phyloP scores from a whole-genome alignment of 2,888 invertebrate genomes.

The Drosophila cognata region DNA sequence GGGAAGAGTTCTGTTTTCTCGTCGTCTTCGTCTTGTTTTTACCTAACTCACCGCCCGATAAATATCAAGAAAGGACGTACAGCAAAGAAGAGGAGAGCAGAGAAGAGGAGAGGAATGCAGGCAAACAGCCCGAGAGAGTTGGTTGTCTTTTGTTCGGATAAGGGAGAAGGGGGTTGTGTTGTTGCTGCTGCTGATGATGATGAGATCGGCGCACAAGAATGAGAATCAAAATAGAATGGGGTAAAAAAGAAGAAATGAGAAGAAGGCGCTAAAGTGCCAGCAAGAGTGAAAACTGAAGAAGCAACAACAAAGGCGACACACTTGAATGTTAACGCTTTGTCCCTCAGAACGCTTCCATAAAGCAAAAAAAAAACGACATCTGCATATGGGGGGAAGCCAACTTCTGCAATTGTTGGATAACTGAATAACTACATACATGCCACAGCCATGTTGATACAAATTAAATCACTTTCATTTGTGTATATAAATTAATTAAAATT shows the following conservation, averaged over 20 bases:
- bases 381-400: constrained; percentile 24
- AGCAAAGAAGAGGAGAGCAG: constrained; percentile 19
- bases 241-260: constrained; percentile 16
- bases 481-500: background rate
- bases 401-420: constrained; percentile 4
- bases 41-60: constrained; percentile 27
- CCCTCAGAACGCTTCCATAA: background rate
- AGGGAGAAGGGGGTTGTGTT: constrained; percentile 16
- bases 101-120: constrained; percentile 19
- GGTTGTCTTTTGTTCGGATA: constrained; percentile 8
- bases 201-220: constrained; percentile 19
- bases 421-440: background rate
- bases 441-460: background rate
- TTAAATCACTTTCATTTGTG: background rate
- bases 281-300: constrained; percentile 8
- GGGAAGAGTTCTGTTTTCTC: constrained; percentile 22
- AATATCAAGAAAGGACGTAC: constrained; percentile 35
- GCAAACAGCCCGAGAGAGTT: constrained; percentile 15
- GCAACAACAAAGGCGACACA: constrained; percentile 30
- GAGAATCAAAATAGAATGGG: constrained; percentile 60
- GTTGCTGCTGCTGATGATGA: background rate
- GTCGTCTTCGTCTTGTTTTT: constrained; percentile 3
- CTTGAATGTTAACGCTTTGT: constrained; percentile 32
- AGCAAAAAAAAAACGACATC: background rate
- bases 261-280: constrained; percentile 38